Base-by-base conservation (phyloP, 37 sponge, comb jelly and placozoan genomes). In the Lycopodina hypogea region DNA sequence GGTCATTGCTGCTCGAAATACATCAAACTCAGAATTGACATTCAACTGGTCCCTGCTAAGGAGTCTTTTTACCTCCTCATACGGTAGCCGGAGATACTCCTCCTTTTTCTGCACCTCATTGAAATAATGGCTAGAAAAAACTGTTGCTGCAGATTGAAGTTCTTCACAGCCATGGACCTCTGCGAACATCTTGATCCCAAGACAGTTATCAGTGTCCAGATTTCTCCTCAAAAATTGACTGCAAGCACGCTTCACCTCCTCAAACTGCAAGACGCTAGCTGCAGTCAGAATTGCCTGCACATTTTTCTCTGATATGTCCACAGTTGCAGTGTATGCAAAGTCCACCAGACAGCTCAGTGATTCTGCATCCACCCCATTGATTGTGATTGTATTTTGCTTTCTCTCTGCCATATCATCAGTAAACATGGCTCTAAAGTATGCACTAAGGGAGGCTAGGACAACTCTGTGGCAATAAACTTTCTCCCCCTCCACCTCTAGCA, bases 271-370 rank as follows among this genome's bases (percentile, higher is more conserved):
- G 15, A 78, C 68, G 72, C 70, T 84, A 19, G 90, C 84, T 32
- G 90, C 76, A 18, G 90, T 48, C 21, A 89, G 80, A n/a, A 89
- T 61, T 1, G 60, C 34, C 35, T 89, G 90, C 8, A 89, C 90
- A 64, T 89, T 89, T 33, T 66, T 45, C 65, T 89, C 85, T 4
- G 59, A 42, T n/a, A 89, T 45, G 26, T 78, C 41, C 1, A 89
- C 72, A 33, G 42, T 21, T 0, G 80, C 69, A 68, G 85, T 89
- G 69, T 89, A 89, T 3, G 80, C 75, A 55, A 76, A 89, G 37
- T 84, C 58, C 35, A 89, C 76, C 4, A 89, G 68, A 36, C 48
- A 26, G 28, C 45, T 59, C 57, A 89, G 64, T 1, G 90, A 11
- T 17, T n/a, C 21, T 18, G 59, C 34, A 29, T 78, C 77, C 30